Base-by-base conservation (phyloP, 2,888 invertebrate genomes). In the Acleris holmiana region DNA sequence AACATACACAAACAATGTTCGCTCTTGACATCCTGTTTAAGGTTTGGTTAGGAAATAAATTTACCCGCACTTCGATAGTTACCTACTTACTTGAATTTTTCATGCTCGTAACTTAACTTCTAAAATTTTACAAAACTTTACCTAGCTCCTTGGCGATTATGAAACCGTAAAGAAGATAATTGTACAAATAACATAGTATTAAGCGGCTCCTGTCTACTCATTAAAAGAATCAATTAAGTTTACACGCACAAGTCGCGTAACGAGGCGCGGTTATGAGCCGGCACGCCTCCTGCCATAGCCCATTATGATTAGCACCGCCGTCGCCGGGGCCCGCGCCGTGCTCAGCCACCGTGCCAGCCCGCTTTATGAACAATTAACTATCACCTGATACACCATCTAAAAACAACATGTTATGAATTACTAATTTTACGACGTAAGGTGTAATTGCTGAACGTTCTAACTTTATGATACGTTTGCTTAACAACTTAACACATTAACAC, bases 321-420 rank as follows among this genome's bases (percentile, higher is more conserved):
- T 18, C 23, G 51, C 44, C 23, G 57, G 57, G 29, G 63, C 19
- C 56, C 23, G 61, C 35, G 58, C 57, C 68, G 74, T 82, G 85
- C 74, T 80, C 83, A 86, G 75, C 71, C 71, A 83, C 80, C 83
- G 79, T 82, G 78, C 76, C 73, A 76, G 76, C 82, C 77, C 77
- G 76, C 74, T 84, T 87, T 85, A 86, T 83, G 84, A 85, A 85
- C 86, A 85, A 86, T 90, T 89, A 88, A 84, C 88, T 87, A 86
- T 84, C 73, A 73, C 74, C 74, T 75, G 90, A 92, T 91, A 91
- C 76, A 76, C 83, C 82, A 90, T 90, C 91, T 89, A 88, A 85
- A 87, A 86, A 89, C 85, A 89, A 87, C 88, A 85, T 80, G 78
- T 85, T 87, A 88, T 88, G 88, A 89, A 91, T 90, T 84, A 88